Conservation (phyloP, 35 echinoderm and acorn worm genomes). For the Diadema setosum region DNA sequence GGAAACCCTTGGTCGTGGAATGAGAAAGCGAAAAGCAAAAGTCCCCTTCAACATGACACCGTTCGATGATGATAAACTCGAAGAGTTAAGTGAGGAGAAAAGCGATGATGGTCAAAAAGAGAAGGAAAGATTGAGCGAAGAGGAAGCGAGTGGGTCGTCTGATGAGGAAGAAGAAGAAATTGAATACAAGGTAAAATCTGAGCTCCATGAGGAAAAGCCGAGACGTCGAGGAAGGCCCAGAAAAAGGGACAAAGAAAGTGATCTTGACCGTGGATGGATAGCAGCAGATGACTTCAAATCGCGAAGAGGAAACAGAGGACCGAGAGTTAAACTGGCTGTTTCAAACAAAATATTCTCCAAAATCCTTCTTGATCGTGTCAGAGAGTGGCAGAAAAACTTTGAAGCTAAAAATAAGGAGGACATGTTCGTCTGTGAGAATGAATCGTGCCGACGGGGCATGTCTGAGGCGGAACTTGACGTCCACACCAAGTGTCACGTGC, state of each 20-base stretch:
- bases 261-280: too few relatives aligned
- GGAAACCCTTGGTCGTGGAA: neutral
- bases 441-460: slow-evolving; percentile 1
- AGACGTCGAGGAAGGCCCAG: neutral
- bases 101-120: neutral
- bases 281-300: neutral
- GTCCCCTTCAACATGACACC: neutral
- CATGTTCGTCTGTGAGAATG: neutral
- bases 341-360: neutral
- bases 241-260: neutral
- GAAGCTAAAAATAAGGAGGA: neutral
- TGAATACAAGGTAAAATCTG: too few relatives aligned
- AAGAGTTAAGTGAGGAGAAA: neutral
- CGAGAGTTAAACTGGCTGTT: neutral
- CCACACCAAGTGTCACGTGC: slow-evolving; percentile 59
- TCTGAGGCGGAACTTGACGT: slow-evolving; percentile 32
- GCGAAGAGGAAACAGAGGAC: neutral
- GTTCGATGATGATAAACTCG: neutral
- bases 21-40: neutral
- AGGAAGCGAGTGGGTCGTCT: neutral
- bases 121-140: neutral
- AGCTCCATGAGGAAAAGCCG: too few relatives aligned
- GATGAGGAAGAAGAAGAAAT: neutral
- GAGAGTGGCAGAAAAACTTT: slow-evolving; percentile 8
- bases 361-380: neutral